phyloP scores from a whole-genome alignment of 2,797 vertebrate genomes.

The Dromococcyx pavoninus region DNA sequence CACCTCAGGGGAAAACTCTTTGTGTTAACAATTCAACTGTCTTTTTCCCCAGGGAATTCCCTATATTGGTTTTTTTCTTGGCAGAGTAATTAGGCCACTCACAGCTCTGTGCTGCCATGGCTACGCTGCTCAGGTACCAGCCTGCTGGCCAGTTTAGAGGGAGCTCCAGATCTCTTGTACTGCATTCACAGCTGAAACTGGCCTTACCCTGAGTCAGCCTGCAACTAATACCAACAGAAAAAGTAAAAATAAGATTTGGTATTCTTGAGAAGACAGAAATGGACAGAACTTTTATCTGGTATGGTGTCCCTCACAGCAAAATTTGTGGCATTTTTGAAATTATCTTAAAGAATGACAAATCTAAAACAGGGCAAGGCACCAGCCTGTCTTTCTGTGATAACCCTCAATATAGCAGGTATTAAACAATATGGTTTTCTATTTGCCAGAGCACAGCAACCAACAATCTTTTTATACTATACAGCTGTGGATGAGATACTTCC shows the following conservation, averaged over 20 bases:
- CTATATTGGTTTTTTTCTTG: slow-evolving; percentile 53
- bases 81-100: slow-evolving; percentile 50
- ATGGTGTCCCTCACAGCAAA: neutral
- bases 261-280: neutral
- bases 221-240: neutral
- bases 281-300: neutral
- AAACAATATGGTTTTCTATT: neutral
- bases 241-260: neutral
- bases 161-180: neutral
- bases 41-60: slow-evolving; percentile 17
- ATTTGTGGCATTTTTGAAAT: neutral
- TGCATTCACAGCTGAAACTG: neutral
- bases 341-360: neutral
- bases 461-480: neutral
- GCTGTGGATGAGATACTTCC: neutral
- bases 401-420: neutral
- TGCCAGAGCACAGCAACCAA: neutral
- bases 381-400: neutral
- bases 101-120: slow-evolving; percentile 22
- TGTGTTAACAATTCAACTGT: slow-evolving; percentile 52
- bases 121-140: slow-evolving; percentile 29
- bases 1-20: neutral
- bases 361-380: neutral
- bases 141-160: neutral
- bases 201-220: neutral